Evolutionary conservation across 1,140 invertebrate genomes (phyloP), one percentile per base, ranked within the genome.

Genomic region (Drosophila jambulina): DNA sequence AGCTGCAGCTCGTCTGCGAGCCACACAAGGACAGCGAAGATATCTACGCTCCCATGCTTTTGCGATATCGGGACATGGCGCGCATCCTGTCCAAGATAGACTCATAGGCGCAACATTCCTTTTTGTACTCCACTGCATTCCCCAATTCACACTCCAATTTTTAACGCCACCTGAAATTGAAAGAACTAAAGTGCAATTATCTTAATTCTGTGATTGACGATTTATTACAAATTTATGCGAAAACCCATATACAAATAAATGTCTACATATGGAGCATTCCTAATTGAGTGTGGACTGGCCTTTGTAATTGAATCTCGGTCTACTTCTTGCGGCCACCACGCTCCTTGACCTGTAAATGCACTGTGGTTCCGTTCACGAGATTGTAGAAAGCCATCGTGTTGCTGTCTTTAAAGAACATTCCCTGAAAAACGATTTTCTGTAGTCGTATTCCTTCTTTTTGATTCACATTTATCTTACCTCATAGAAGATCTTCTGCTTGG

Each of bases 251-350:
- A 82, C 63, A 59, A 85, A 68, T 72, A 82, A 78, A 81, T 56
- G 67, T 91, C 70, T 74, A 80, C 64, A 75, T 46, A 61, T 78
- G 45, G 23, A 58, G 27, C 46, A 36, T 42, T 59, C 29, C 36
- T 48, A 62, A 80, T 21, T 45, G 48, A 25, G 29, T 43, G 25
- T 9, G 38, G 45, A 48, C 32, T 61, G 48, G 3, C 17, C 32
- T 53, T 40, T 38, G n/a, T 49, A 23, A 58, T 42, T 25, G 27
- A n/a, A 25, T 19, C 15, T 4, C 21, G 19, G 45, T 19, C 95
- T 97, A 99, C 91, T 99, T 99, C 93, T 99, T 99, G 42, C 98
- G 94, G 36, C 99, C 99, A 93, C 99, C 99, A 94, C 99, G 95
- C 93, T 99, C 99, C 93, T 99, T 99, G 8, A 99, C 94, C 93